Evolutionary conservation across 2,888 invertebrate species (phyloP), one percentile per base, ranked within the genome.

Genomic region (Dryobotodes eremita): DNA sequence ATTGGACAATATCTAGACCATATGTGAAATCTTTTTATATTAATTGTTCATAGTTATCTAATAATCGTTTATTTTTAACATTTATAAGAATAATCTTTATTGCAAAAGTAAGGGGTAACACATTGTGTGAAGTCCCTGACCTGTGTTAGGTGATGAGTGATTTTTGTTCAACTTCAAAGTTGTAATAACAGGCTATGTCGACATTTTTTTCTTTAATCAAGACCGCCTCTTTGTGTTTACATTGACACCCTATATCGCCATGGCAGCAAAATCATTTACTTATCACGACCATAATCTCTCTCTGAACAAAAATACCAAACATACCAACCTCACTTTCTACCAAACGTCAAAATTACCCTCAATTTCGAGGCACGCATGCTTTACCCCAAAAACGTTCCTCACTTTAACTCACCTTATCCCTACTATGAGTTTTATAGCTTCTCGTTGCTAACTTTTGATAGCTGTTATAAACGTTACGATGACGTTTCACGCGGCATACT

Each of bases 401-500:
- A 75, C 65, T 80, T 80, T 72, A 71, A 55, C 78, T 71, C 71
- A 80, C 80, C 65, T 75, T 73, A 80, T 71, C 82, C 77, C 70
- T 82, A 78, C 83, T 82, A 83, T 72, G 77, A 64, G 72, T 84
- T 94, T 92, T 91, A 93, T 85, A 89, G 86, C 80, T 86, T 82
- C 89, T 90, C 82, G 80, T 87, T 82, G 89, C 88, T 90, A 92
- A 91, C 90, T 92, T 93, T 93, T 94, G 91, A 94, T 92, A 90
- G 89, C 88, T 75, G 92, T 90, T 91, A 91, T 95, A 94, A 95
- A 94, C 89, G 91, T 94, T 93, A 94, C 92, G 93, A 91, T 92
- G 92, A 90, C 91, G 91, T 89, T 91, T 87, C 88, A 79, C 88
- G 86, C 80, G 86, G 87, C 75, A 74, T 80, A 83, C 82, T 82